Base-by-base conservation (phyloP, 2,113 vertebrate species). In the Sakesphorus luctuosus region DNA sequence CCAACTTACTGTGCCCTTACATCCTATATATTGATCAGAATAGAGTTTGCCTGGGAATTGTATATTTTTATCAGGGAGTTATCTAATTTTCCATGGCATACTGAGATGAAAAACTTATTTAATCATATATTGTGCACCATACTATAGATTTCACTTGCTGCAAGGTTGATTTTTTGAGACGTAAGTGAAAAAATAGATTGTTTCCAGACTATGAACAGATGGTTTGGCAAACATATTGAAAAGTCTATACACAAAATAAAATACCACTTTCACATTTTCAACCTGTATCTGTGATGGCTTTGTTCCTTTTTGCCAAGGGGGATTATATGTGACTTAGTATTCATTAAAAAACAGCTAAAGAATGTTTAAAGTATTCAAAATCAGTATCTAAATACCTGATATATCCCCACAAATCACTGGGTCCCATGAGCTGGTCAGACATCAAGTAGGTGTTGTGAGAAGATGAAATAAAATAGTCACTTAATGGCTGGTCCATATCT, bases 361-460 rank as follows among this genome's bases (percentile, higher is more conserved):
- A 56, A 31, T 25, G 1, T 52, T 81, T 72, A 44, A 68, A 76
- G 63, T 38, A 72, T 21, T 86, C 38, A 58, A 91, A 91, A 71
- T 20, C 0, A 50, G 10, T 50, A 43, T 89, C 9, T 47, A 93
- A 96, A 91, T 98, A 98, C 98, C 98, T 98, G 95, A 73, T 53
- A 83, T 98, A 98, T 76, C 97, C 98, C 97, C 96, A 98, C 36
- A 98, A 79, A 79, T 98, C 89, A 89, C 98, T 98, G 83, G 96
- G 96, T 23, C 98, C 98, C 81, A 98, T 2, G 9, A 99, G 76
- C 43, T 99, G 99, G 79, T 98, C 98, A 62, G 98, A 97, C 72
- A 97, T 87, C 97, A 99, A 96, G 96, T 99, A 99, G 28, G 99
- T 99, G 91, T 99, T 99, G 97, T 99, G 99, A 78, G 99, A 99